These are phyloP conservation scores for Aphelenchoides besseyi DNA, from an alignment of 1,140 invertebrate species.

Conservation along the genomic window DNA sequence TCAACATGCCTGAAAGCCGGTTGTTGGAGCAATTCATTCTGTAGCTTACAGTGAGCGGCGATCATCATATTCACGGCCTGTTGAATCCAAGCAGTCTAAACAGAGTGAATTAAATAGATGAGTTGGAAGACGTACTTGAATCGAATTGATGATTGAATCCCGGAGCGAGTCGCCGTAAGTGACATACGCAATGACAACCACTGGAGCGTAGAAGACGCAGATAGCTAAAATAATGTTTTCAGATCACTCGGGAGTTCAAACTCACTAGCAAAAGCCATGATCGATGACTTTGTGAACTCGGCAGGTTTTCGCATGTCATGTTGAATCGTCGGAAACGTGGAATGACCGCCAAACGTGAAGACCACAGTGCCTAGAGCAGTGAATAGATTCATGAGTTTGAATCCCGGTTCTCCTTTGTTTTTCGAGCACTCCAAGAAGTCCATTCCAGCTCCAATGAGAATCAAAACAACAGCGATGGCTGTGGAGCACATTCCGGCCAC, in stretches of 20 bases:
- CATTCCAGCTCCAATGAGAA: conserved; percentile 48
- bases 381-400: conserved; percentile 59
- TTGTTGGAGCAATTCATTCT: background rate
- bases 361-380: conserved; percentile 62
- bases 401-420: conserved; percentile 32
- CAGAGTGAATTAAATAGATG: conserved; percentile 18
- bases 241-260: background rate
- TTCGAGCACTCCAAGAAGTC: conserved; percentile 39
- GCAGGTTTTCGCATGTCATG: conserved; percentile 47
- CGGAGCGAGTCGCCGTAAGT: conserved; percentile 50
- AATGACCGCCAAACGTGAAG: conserved; percentile 46
- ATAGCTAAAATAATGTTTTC: conserved; percentile 10
- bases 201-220: conserved; percentile 41
- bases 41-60: conserved; percentile 36
- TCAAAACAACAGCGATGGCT: conserved; percentile 51
- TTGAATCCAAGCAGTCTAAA: conserved; percentile 47
- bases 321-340: conserved; percentile 40
- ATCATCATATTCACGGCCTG: conserved; percentile 54
- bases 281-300: conserved; percentile 60
- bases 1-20: conserved; percentile 32
- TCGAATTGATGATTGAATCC: conserved; percentile 49
- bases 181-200: conserved; percentile 46
- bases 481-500: conserved; percentile 44
- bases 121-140: conserved; percentile 30
- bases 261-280: conserved; percentile 44